Conservation (phyloP, 2,888 invertebrate genomes). For the Apamea sordens region DNA sequence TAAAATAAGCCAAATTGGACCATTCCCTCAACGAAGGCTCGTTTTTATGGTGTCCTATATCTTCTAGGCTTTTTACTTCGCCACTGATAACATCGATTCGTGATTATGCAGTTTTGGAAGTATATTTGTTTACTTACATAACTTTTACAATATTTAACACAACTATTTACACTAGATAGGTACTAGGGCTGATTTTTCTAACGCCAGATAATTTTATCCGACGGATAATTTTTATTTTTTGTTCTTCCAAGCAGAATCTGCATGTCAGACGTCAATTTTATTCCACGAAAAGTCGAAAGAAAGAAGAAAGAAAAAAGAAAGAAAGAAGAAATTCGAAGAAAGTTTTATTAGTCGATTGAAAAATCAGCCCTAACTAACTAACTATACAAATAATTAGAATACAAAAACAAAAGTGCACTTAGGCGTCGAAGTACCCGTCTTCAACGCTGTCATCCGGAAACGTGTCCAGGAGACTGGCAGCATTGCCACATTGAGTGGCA, state of each 20-base stretch:
- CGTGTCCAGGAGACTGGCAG: not conserved
- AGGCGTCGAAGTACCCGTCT: not conserved
- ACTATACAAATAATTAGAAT: not conserved
- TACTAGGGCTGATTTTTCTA: too few species aligned
- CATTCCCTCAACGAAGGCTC: constrained; percentile 78
- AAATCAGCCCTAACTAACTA: not conserved
- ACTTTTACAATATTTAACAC: not conserved
- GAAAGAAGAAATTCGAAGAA: too few species aligned
- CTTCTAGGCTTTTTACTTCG: constrained; percentile 76
- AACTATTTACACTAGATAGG: not conserved
- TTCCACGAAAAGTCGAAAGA: too few species aligned
- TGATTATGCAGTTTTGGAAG: constrained; percentile 42
- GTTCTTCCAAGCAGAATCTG: too few species aligned
- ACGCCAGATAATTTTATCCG: too few species aligned
- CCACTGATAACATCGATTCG: constrained; percentile 74
- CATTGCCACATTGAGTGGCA: not conserved
- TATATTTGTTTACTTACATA: constrained; percentile 13
- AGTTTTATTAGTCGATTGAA: too few species aligned
- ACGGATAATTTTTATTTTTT: too few species aligned
- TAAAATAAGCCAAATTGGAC: constrained; percentile 87
- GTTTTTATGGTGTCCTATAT: constrained; percentile 81
- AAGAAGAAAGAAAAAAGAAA: too few species aligned
- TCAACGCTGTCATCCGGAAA: not conserved
- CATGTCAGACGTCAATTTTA: too few species aligned
- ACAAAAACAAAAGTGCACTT: too few species aligned